These are phyloP conservation scores for Mesitornis unicolor DNA, from an alignment of 2,113 vertebrate genomes.

Conservation along the genomic window DNA sequence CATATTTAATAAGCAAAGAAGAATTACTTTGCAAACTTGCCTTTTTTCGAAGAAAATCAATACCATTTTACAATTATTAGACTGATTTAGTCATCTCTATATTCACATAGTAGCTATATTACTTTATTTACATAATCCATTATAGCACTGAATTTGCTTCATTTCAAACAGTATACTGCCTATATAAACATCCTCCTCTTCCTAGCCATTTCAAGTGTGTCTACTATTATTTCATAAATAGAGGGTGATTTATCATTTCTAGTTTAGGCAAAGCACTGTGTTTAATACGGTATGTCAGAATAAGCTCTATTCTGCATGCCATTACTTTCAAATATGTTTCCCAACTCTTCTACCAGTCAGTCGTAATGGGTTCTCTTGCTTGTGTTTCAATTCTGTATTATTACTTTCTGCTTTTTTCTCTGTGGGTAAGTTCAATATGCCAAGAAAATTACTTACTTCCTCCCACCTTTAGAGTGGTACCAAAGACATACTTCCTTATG, in stretches of 20 bases:
- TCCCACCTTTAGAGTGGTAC: not conserved
- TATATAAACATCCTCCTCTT: not conserved
- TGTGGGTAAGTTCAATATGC: not conserved
- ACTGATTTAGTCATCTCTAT: not conserved
- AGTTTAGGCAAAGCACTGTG: not conserved
- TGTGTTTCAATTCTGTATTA: not conserved
- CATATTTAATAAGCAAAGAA: not conserved
- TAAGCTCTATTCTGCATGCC: not conserved
- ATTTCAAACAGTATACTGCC: not conserved
- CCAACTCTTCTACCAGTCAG: not conserved
- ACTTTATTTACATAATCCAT: conserved; percentile 24
- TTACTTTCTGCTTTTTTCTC: not conserved
- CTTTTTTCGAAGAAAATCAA: not conserved
- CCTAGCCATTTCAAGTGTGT: not conserved
- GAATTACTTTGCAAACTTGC: not conserved
- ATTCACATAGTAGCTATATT: not conserved
- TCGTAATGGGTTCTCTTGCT: not conserved
- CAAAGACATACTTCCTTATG: not conserved
- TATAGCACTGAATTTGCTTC: not conserved
- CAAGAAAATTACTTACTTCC: not conserved
- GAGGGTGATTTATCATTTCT: not conserved
- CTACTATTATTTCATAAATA: not conserved
- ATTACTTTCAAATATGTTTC: not conserved
- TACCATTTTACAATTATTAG: not conserved
- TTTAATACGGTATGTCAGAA: not conserved